Evolutionary conservation across 2,797 vertebrate genomes (phyloP), one percentile per base, ranked within the genome.

Genomic region (Sebastes trivittatus): DNA sequence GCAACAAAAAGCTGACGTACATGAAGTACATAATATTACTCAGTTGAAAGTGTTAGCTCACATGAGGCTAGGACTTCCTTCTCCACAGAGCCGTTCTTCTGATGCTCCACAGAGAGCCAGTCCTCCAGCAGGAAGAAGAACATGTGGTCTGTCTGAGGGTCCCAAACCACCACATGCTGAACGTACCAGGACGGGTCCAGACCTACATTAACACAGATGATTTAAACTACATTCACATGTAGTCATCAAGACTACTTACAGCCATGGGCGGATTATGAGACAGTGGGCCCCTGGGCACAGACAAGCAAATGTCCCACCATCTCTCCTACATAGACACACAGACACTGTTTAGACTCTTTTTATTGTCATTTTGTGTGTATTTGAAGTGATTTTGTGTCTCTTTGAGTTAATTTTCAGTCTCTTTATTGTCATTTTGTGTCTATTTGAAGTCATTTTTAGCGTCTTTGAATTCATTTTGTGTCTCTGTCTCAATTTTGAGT

Each of bases 91-190:
- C 91, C 89, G 23, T 94, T 96, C 83, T 73, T 95, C 29, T 93
- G 90, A 27, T 96, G 95, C 81, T 96, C 96, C 80, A 97, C 95
- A 14, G 96, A 96, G 4, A 97, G 94, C 96, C 96, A 97, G 79
- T 97, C 96, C 3, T 96, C 94, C 81, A 96, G 88, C 83, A 96
- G 60, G 89, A 97, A 97, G 93, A 96, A 96, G 90, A 96, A 97
- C 91, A 97, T 93, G 90, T 93, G 92, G 73, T 96, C 95, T 0
- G 95, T 96, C 92, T 95, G 94, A 72, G 88, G 91, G 91, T 97
- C 95, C 95, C 95, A 96, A n/a, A 97, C 94, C 63, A 95, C 93
- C 82, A 97, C 95, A 30, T 96, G 95, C 87, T 96, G 92, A 49
- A 97, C 82, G 11, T 94, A 96, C 96, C 96, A 97, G 3, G 96